Base-by-base conservation (phyloP, 2,888 invertebrate species). In the Drosophila ustulata region DNA sequence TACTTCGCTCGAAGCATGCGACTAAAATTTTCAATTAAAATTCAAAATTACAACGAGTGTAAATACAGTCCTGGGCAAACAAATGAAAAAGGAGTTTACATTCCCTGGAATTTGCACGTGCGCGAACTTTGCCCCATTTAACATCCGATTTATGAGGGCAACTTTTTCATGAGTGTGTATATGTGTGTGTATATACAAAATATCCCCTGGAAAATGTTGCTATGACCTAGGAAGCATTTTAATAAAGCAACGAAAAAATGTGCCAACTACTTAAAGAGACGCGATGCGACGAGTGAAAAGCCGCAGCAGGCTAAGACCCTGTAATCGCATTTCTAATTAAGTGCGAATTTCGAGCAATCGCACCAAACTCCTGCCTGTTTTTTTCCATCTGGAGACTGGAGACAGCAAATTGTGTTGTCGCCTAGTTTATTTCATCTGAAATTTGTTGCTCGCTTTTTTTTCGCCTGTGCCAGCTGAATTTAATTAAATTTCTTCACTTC, bases 401-500 rank as follows among this genome's bases (percentile, higher is more conserved):
- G 55, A 23, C 73, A 58, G 71, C 59, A 82, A 84, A 82, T 74
- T 87, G 75, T 85, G 82, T 80, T 82, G 85, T 82, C 78, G 81
- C 88, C 88, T 88, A 79, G 78, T 88, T 85, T 83, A 83, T 83
- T 83, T 80, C 66, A 62, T 65, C 52, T 66, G 18, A 25, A 55
- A 32, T 41, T 49, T 39, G 37, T 18, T 39, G n/a, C 6, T 37
- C 8, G 58, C 41, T 67, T 71, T 52, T 11, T 57, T 57, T 57
- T 57, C 5, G 57, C 58, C 66, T 57, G 66, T 50, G 77, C 82
- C 55, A 82, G 84, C 79, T 83, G 82, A 88, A 86, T 86, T 86
- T 86, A 86, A 86, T 86, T 86, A 86, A 86, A 86, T 86, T 88
- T 86, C 82, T 67, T 72, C 86, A 86, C 88, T 86, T 86, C 85